phyloP scores from a whole-genome alignment of 2,888 invertebrate genomes.

The Lissonota sp. region DNA sequence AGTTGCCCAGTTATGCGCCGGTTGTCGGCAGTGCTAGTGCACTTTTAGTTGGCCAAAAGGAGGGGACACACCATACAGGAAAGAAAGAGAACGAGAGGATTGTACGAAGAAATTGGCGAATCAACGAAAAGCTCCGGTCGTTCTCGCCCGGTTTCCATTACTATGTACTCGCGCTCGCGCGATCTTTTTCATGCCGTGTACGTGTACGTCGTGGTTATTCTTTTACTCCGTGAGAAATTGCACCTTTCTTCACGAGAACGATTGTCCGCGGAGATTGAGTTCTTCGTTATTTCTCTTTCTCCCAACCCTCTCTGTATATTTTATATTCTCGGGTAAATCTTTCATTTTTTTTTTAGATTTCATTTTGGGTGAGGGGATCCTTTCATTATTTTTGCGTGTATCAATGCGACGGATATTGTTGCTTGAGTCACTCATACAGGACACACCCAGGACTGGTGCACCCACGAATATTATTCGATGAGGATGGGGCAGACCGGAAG shows the following conservation, averaged over 20 bases:
- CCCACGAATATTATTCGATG: slow-evolving; percentile 76
- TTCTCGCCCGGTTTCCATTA: slow-evolving; percentile 37
- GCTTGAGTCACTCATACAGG: slow-evolving; percentile 71
- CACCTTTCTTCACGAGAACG: slow-evolving; percentile 24
- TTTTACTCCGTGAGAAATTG: slow-evolving; percentile 18
- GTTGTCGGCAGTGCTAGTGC: slow-evolving; percentile 54
- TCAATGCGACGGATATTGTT: slow-evolving; percentile 33
- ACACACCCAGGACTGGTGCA: slow-evolving; percentile 77
- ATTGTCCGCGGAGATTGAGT: slow-evolving; percentile 48
- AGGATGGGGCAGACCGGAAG: slow-evolving; percentile 65
- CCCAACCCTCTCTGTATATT: neutral
- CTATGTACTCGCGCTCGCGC: slow-evolving; percentile 5
- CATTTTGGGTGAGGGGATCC: neutral
- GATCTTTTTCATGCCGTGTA: slow-evolving; percentile 16
- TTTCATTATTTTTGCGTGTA: slow-evolving; percentile 1
- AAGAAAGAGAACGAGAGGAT: slow-evolving; percentile 12
- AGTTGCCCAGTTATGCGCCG: slow-evolving; percentile 77
- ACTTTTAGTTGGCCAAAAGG: slow-evolving; percentile 22
- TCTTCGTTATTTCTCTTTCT: slow-evolving; percentile 32
- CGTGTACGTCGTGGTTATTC: slow-evolving; percentile 6
- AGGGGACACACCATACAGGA: too few relatives aligned
- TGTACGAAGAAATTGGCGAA: slow-evolving; percentile 62
- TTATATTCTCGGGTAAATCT: too few relatives aligned
- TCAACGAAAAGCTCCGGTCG: slow-evolving; percentile 55
- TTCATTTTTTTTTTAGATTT: too few relatives aligned